Evolutionary conservation across 2,797 vertebrate genomes (phyloP).

Genomic region (Sebastes matsubarae): DNA sequence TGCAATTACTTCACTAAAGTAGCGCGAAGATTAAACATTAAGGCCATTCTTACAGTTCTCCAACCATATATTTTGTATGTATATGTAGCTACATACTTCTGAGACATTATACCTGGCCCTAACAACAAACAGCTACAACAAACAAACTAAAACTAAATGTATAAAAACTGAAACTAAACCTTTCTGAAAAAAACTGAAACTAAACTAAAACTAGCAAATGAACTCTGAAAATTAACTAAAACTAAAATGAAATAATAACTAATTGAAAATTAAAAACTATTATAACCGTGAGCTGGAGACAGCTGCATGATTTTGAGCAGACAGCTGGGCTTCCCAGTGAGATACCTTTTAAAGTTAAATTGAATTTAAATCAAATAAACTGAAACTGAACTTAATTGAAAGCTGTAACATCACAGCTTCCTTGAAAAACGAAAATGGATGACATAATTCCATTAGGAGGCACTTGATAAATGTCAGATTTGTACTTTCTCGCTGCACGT

Average conservation of each 20-base stretch:
- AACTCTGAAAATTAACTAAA: background rate
- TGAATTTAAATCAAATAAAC: background rate
- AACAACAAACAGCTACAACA: background rate
- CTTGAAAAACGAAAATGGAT: background rate
- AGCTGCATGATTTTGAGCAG: background rate
- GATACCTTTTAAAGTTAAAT: background rate
- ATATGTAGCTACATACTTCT: background rate
- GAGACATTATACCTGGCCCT: background rate
- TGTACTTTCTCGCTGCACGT: background rate
- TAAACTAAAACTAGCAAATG: background rate
- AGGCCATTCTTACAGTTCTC: background rate
- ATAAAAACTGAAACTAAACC: background rate
- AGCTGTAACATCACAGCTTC: background rate
- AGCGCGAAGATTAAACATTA: rapidly evolving
- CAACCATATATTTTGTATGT: background rate
- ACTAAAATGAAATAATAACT: background rate
- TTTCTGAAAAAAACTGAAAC: background rate
- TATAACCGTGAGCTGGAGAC: background rate
- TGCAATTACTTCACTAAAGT: background rate
- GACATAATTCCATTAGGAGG: background rate
- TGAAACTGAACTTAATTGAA: background rate
- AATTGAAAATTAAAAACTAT: rapidly evolving
- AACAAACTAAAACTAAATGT: background rate
- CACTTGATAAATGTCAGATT: background rate
- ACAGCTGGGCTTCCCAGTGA: background rate